Percentiles rank a stretch among this genome's conserved stretches.
phyloP scores from a whole-genome alignment of 35 echinoderm and acorn worm species.

The Lytechinus variegatus region DNA sequence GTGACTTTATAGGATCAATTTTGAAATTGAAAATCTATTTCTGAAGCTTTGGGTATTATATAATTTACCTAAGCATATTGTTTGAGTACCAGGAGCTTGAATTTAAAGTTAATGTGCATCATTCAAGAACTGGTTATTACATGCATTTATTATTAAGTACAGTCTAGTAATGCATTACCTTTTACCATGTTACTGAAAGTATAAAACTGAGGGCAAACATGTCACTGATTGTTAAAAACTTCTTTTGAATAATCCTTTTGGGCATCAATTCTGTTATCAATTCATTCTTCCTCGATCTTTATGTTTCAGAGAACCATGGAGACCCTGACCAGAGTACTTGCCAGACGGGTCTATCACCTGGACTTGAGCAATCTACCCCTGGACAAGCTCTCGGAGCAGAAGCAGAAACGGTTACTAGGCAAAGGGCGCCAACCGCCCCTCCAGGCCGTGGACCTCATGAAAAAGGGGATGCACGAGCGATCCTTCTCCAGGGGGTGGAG shows the following conservation, averaged over 20 bases:
- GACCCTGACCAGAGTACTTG: conserved; percentile 88
- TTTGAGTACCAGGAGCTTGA: no score
- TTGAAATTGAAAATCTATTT: no score
- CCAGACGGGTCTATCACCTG: conserved; percentile 83
- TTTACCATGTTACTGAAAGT: no score
- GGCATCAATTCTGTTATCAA: not conserved
- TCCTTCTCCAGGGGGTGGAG: conserved; percentile 92
- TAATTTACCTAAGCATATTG: no score
- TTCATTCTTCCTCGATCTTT: not conserved
- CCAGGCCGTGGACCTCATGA: conserved; percentile 2
- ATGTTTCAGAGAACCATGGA: conserved; percentile 92
- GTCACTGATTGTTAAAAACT: not conserved
- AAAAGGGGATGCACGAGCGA: conserved; percentile 58
- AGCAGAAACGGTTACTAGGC: conserved; percentile 65
- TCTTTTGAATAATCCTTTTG: not conserved
- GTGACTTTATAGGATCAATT: no score
- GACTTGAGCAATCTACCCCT: conserved; percentile 92
- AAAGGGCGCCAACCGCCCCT: not conserved
- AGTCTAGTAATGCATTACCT: no score
- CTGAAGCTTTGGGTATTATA: no score
- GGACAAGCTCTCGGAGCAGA: conserved; percentile 89
- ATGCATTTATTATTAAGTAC: no score
- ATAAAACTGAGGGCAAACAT: no score
- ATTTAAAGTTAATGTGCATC: no score
- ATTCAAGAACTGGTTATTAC: no score